Base-by-base conservation (phyloP, 35 echinoderm and acorn worm species). In the Ophioderma brevispina region DNA sequence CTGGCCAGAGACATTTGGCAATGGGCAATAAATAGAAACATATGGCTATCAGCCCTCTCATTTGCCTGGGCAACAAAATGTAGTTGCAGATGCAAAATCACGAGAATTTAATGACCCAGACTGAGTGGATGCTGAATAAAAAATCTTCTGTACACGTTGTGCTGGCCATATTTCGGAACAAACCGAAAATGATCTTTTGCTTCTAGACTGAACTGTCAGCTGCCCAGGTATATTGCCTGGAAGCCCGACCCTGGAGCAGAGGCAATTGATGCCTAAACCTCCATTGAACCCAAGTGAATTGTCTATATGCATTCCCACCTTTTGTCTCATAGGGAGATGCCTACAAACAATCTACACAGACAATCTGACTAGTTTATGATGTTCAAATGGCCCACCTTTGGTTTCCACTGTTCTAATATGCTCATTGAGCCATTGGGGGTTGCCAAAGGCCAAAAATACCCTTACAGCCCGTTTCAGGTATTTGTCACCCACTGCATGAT, bases 1-100 rank as follows among this genome's bases (percentile, higher is more conserved):
- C 32, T 93, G 1, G 79, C 81, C 11, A 93, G 84, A 78, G 37
- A 31, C n/a, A 46, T 93, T 4, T 93, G 86, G 91, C n/a, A n/a
- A n/a, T 93, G 91, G 91, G 33, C 13, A 30, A 35, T 10, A 46
- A 23, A 78, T 13, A 70, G 86, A 19, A 70, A 93, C 88, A n/a
- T n/a, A 4, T 83, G 79, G 85, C 11, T 93, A 11, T 55, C 85
- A 31, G 79, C 28, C 28, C 10, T 25, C 2, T 87, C 59, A 93
- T 80, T 39, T 93, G 46, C 85, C 91, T 32, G n/a, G 91, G 77
- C 23, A 77, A 39, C 63, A n/a, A 10, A 93, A 93, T 82, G 31
- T 46, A 50, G n/a, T 92, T 0, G 90, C 90, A 8, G 82, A 92
- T 81, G 38, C 13, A 21, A 79, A 79, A 75, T 93, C 91, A 14